Base-by-base conservation (phyloP, 2,888 invertebrate genomes). In the Polylopha cassiicola region DNA sequence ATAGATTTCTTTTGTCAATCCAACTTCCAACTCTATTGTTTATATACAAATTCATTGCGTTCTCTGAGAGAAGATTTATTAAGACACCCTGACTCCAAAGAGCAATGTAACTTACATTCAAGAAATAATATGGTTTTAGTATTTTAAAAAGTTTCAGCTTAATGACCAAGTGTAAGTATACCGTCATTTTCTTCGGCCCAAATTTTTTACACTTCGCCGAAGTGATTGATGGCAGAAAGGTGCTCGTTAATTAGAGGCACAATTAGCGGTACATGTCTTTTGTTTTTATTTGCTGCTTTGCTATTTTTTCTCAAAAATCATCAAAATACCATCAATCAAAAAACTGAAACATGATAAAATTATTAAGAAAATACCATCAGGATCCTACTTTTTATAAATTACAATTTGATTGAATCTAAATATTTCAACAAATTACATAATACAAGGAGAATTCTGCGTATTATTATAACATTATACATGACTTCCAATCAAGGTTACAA, bases 211-310 rank as follows among this genome's bases (percentile, higher is more conserved):
- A 49, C 53, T 53, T 61, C 53, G 53, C 51, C 56, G 50, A 50
- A 61, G 68, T 73, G 74, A 75, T 70, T 65, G 68, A 74, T 73
- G 59, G 54, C 57, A 50, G 42, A 53, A 68, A 73, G 71, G 66
- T 73, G 69, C 64, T 43, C 62, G 61, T 49, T 72, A 72, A 74
- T 75, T 74, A 72, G 65, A 51, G 48, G 51, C 49, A 61, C 62
- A 68, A 73, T 73, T 73, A 73, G 66, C 55, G 50, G 47, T 42
- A 45, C 23, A 39, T 42, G 39, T 48, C 50, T 53, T 55, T 51
- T 52, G 60, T 54, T 48, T 49, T 48, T 44, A 41, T 46, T 51
- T 45, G 37, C 46, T 37, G 32, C 24, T 45, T 33, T 26, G 21
- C 39, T 39, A 38, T 43, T 45, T 16, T 39, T 27, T 44, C 41